Conservation (phyloP, 2,888 invertebrate genomes). For the Corythucha ciliata region DNA sequence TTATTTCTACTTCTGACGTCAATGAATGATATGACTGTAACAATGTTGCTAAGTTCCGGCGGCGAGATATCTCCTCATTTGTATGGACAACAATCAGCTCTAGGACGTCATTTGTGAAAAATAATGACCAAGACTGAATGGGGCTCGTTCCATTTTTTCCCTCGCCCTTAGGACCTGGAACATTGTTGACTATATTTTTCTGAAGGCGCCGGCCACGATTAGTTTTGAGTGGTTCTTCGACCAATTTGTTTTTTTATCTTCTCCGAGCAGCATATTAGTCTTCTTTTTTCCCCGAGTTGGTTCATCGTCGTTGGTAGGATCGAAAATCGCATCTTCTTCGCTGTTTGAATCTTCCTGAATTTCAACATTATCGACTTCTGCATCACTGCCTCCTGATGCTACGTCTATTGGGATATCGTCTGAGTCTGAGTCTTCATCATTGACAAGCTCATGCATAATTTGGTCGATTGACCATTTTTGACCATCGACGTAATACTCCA, state of each 20-base stretch:
- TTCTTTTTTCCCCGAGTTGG: not conserved
- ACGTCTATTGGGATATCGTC: too few relatives aligned
- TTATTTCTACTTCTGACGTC: not conserved
- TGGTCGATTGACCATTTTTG: too few relatives aligned
- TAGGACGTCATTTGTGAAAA: not conserved
- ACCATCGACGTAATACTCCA: too few relatives aligned
- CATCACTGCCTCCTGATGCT: too few relatives aligned
- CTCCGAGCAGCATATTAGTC: not conserved
- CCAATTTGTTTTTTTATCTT: not conserved
- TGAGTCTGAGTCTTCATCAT: too few relatives aligned
- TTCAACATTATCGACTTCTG: too few relatives aligned
- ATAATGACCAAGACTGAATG: conserved; percentile 1
- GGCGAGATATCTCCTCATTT: not conserved
- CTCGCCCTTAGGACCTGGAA: conserved; percentile 8
- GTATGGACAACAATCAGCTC: not conserved
- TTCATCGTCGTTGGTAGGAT: too few relatives aligned
- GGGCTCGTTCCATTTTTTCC: conserved; percentile 1
- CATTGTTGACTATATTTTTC: conserved; percentile 4
- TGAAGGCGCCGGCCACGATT: not conserved
- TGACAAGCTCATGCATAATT: too few relatives aligned
- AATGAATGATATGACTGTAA: not conserved
- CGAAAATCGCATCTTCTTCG: too few relatives aligned
- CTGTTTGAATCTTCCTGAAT: too few relatives aligned
- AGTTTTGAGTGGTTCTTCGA: conserved; percentile 1
- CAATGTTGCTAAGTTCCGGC: not conserved